Conservation (phyloP, 2,113 vertebrate genomes). For the Psittacula cyanocephala region DNA sequence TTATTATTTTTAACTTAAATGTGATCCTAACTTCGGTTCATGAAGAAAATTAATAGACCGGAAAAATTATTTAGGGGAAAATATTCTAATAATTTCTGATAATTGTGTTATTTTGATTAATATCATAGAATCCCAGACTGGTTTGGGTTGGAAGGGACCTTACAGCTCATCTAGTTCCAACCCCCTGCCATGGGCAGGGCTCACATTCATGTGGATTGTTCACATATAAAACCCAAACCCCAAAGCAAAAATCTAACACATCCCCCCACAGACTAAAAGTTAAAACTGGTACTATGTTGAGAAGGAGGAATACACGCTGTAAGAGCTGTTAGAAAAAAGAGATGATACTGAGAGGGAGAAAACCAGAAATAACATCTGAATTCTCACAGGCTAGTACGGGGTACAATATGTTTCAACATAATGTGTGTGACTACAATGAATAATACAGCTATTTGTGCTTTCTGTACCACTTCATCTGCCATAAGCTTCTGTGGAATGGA, state of each 20-base stretch:
- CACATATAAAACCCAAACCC: background rate
- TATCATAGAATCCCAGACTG: background rate
- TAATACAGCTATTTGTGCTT: background rate
- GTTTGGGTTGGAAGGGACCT: background rate
- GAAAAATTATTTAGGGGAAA: background rate
- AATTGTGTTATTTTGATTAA: background rate
- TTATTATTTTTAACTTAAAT: background rate
- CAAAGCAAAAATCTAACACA: background rate
- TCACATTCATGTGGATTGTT: background rate
- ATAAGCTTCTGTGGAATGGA: background rate
- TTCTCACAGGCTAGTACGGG: background rate
- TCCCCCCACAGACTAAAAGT: background rate
- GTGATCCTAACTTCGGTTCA: background rate
- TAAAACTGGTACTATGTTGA: background rate
- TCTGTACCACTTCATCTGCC: background rate
- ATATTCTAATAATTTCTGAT: no score
- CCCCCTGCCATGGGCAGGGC: background rate
- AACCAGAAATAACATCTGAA: background rate
- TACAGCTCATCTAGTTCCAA: background rate
- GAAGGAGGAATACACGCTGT: background rate
- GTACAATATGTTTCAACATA: constrained; percentile 4
- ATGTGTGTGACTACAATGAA: background rate
- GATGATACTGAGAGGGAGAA: background rate
- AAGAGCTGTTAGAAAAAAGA: background rate
- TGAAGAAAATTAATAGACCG: background rate